Evolutionary conservation across 1,140 invertebrate species (phyloP), one percentile per base, ranked within the genome.

Genomic region (Coenobita brevimanus): DNA sequence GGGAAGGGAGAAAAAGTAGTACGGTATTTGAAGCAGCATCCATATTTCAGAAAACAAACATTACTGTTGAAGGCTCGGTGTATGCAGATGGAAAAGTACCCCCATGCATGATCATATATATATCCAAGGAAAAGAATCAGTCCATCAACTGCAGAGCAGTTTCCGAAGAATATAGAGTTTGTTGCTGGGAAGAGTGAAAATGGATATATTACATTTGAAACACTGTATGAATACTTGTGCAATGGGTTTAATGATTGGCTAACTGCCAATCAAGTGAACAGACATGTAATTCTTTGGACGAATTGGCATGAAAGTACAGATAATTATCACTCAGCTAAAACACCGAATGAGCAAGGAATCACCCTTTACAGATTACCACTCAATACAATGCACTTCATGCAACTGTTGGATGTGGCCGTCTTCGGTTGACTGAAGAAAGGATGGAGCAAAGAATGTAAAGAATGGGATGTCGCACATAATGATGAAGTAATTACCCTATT

Each of bases 101-200:
- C 13, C 43, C 46, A 15, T 24, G 4, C 10, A 54, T 57, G 76
- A 50, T 79, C 3, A 79, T 54, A 13, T n/a, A n/a, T n/a, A n/a
- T 79, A 54, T 57, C 76, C 76, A 54, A 79, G 76, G 54, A 79
- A 79, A 30, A 78, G 75, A 46, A 78, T 78, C 17, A 78, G 30
- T 30, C 6, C 27, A 3, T 1, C 4, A 30, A 57, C 54, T 1
- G 24, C 1, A 2, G 76, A 79, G 21, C 21, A 79, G 30, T 79
- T 79, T 21, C 76, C 76, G 46, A 46, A 79, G 17, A 21, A 60
- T 3, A 2, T 4, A 1, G 76, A 79, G 3, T 79, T 79, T n/a
- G 1, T 2, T 30, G 54, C 3, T 27, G 76, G 76, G 43, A 79
- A 79, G 46, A 79, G 76, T 79, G 76, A 79, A 1, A 79, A 79